Evolutionary conservation across 2,888 invertebrate species (phyloP).

Genomic region (Eugnorisma glareosa): DNA sequence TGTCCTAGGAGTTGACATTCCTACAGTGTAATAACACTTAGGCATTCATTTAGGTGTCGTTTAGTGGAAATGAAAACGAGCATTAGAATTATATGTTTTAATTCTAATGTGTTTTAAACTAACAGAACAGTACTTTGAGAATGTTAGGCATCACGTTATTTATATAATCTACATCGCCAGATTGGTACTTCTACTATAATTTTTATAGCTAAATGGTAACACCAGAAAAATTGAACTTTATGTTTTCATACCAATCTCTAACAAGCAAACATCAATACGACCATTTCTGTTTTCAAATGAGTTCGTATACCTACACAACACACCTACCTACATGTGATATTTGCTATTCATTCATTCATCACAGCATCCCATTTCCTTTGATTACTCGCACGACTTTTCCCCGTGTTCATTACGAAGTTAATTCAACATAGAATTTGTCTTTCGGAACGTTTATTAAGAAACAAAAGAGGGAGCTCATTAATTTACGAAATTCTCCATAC

Average conservation of each 20-base stretch:
- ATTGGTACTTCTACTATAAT: background rate
- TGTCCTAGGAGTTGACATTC: background rate
- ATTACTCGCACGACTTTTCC: conserved; percentile 29
- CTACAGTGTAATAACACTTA: background rate
- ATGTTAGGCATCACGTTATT: background rate
- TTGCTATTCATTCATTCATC: conserved; percentile 44
- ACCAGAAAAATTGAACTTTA: background rate
- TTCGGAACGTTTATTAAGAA: conserved; percentile 37
- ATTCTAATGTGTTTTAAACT: conserved; percentile 6
- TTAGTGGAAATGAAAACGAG: background rate
- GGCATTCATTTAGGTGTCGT: conserved; percentile 2
- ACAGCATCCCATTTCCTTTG: conserved; percentile 47
- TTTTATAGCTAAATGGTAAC: background rate
- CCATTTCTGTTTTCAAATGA: conserved; percentile 14
- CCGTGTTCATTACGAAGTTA: conserved; percentile 47
- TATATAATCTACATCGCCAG: background rate
- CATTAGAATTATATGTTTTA: background rate
- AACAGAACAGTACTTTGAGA: background rate
- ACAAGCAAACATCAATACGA: background rate
- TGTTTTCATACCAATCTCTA: background rate
- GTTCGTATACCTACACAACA: background rate
- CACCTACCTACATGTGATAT: conserved; percentile 8
- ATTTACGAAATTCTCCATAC: conserved; percentile 42
- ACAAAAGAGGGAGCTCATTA: conserved; percentile 53
- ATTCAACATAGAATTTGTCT: conserved; percentile 51